Percentiles rank a stretch among this genome's conserved stretches.
Evolutionary conservation across 2,797 vertebrate genomes (phyloP).

Genomic region (Muscicapa striata): DNA sequence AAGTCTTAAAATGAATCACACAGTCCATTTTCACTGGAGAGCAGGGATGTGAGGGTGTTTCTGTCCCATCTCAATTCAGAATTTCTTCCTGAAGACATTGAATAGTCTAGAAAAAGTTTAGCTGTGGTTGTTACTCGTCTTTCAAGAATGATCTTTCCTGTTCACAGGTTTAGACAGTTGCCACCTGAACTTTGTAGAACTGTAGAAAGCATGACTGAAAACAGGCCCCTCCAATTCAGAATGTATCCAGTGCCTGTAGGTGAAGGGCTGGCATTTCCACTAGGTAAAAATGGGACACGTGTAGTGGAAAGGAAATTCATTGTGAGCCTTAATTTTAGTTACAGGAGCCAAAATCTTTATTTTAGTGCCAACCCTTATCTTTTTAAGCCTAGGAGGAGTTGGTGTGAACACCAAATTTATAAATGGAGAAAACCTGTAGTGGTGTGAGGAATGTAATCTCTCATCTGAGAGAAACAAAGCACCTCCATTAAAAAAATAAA

Average conservation of each 20-base stretch:
- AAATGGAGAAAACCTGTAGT: background rate
- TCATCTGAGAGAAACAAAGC: slow-evolving; percentile 43
- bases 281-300: background rate
- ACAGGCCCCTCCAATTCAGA: background rate
- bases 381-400: slow-evolving; percentile 35
- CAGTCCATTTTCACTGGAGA: background rate
- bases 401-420: slow-evolving; percentile 16
- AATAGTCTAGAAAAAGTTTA: background rate
- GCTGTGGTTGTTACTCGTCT: background rate
- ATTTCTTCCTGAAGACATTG: slow-evolving; percentile 3
- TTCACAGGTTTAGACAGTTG: slow-evolving; percentile 23
- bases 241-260: slow-evolving; percentile 50
- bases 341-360: slow-evolving; percentile 63
- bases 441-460: slow-evolving; percentile 48
- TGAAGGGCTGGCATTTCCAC: slow-evolving; percentile 42
- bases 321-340: slow-evolving; percentile 72
- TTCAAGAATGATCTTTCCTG: background rate
- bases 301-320: background rate
- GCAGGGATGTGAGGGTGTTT: background rate
- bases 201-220: background rate
- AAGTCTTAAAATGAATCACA: background rate
- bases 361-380: slow-evolving; percentile 54
- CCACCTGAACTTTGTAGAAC: background rate
- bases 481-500: background rate
- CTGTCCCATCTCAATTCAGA: background rate